A percentile compares a stretch with the other conserved stretches of the same genome.
Evolutionary conservation across 1,140 invertebrate species (phyloP).

Genomic region (Hermatobates lingyangjiaoensis): DNA sequence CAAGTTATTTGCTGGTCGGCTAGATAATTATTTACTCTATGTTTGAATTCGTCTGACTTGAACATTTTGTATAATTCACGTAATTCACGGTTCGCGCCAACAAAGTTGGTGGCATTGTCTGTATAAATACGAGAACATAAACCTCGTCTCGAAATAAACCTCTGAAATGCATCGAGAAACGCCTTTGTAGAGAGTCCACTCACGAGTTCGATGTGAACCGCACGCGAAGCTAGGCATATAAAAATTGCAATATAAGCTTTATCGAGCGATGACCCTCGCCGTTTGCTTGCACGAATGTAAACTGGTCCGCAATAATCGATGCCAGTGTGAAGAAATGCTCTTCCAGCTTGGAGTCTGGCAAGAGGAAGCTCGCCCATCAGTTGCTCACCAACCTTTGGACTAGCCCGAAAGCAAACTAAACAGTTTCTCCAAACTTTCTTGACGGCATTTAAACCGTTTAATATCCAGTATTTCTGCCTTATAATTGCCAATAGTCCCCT

Average conservation of each 20-base stretch:
- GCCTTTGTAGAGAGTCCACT: conserved; percentile 16
- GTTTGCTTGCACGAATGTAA: conserved; percentile 11
- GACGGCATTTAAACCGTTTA: not conserved
- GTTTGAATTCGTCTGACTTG: too few relatives aligned
- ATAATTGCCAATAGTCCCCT: not conserved
- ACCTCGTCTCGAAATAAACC: conserved; percentile 22
- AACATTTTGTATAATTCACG: conserved; percentile 14
- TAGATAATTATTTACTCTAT: too few relatives aligned
- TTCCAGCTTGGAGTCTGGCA: conserved; percentile 3
- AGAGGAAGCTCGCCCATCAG: conserved; percentile 5
- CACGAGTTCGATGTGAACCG: conserved; percentile 21
- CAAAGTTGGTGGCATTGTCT: conserved; percentile 25
- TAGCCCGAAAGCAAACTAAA: not conserved
- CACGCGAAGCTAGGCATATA: conserved; percentile 18
- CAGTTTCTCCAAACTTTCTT: not conserved
- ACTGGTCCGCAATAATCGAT: conserved; percentile 24
- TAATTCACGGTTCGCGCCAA: conserved; percentile 20
- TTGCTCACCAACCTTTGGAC: not conserved
- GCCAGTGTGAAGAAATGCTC: conserved; percentile 20
- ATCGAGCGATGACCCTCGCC: conserved; percentile 1
- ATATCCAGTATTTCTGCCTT: not conserved
- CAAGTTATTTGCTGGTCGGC: too few relatives aligned
- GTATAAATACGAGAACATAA: conserved; percentile 17
- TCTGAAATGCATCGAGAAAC: conserved; percentile 20
- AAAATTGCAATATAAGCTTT: conserved; percentile 19